Evolutionary conservation across 1,140 invertebrate genomes (phyloP), one percentile per base, ranked within the genome.

Genomic region (Trichoplusia ni): DNA sequence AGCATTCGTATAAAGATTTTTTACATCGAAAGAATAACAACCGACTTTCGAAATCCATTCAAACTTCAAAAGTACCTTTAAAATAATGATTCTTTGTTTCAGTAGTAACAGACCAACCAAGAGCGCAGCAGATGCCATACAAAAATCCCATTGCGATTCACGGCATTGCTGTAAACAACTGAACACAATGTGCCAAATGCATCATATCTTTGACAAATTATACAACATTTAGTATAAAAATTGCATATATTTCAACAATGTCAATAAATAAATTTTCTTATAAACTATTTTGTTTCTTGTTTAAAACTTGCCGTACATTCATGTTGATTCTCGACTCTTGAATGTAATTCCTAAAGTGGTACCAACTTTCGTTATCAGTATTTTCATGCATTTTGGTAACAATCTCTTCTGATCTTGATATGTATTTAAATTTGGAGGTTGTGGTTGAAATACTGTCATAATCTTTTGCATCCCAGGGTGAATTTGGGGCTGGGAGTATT

Each of bases 401-500:
- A 23, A 79, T 29, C n/a, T 75, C 29, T 38, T 78, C 33, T 60
- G 64, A 29, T 53, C 79, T 9, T 49, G 59, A 44, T 56, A 82
- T 68, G 46, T 79, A 86, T 67, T 81, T 85, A 42, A 81, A 79
- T 27, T 37, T 69, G 14, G 38, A 49, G 4, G 40, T 33, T 42
- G 44, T 38, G 67, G 25, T 16, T 38, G 3, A 49, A 11, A 76
- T 59, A 65, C 92, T 86, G 4, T 4, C 18, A 19, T 9, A 11
- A 14, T 13, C 11, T 21, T 6, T n/a, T 35, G n/a, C 38, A 21
- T 60, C 40, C 93, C 94, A 95, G 11, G 90, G 81, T 23, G 79
- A 58, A 9, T 68, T 66, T 13, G 82, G 35, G 2, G 87, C 64
- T 61, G 90, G 75, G 37, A 97, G 73, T 70, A 98, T 95, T 86